phyloP scores from a whole-genome alignment of 1,140 invertebrate genomes.

The Heliconius nattereri region DNA sequence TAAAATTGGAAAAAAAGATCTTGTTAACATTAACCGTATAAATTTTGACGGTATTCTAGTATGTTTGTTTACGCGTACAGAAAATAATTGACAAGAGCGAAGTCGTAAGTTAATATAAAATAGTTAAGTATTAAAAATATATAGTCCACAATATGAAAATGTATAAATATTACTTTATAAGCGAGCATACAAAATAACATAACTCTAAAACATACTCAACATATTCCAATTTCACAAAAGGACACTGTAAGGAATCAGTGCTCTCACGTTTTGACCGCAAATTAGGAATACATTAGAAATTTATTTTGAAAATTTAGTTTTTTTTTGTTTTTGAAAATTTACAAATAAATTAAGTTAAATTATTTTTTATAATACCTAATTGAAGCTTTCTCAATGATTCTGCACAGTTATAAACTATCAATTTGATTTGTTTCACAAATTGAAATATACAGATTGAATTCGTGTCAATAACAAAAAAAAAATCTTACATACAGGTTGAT shows the following conservation, averaged over 20 bases:
- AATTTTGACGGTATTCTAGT: background rate
- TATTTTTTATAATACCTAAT: no score
- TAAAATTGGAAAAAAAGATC: background rate
- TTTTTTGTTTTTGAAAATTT: no score
- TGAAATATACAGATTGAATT: no score
- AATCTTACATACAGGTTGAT: no score
- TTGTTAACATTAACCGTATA: background rate
- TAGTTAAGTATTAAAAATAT: slow-evolving; percentile 39
- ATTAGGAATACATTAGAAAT: background rate
- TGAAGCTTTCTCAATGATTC: no score
- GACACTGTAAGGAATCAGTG: slow-evolving; percentile 18
- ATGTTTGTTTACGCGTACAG: slow-evolving; percentile 33
- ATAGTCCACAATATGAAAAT: slow-evolving; percentile 36
- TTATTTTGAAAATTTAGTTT: no score
- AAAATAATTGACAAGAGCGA: slow-evolving; percentile 65
- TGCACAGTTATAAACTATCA: no score
- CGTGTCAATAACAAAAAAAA: no score
- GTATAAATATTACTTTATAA: slow-evolving; percentile 40
- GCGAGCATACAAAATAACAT: slow-evolving; percentile 31
- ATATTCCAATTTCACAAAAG: slow-evolving; percentile 21
- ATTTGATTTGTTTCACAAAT: no score
- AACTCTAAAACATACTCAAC: slow-evolving; percentile 33
- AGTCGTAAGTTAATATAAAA: slow-evolving; percentile 38
- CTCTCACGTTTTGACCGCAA: slow-evolving; percentile 22
- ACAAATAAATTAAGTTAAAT: no score